phyloP scores from a whole-genome alignment of 2,113 vertebrate species.

The Limanda limanda region DNA sequence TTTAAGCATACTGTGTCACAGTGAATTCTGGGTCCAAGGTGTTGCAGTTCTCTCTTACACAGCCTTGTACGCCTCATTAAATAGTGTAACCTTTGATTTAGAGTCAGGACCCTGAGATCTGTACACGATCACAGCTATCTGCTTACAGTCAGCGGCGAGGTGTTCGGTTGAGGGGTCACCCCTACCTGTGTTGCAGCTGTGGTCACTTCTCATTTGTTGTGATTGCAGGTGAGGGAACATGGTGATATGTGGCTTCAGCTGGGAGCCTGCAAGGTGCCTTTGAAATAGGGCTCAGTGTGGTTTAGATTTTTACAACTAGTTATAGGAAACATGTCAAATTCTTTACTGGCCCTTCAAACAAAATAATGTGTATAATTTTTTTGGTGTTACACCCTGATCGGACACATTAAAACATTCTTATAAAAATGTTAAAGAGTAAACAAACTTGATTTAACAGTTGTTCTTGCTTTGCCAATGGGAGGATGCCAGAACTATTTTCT shows the following conservation, averaged over 20 bases:
- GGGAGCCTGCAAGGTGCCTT: neutral
- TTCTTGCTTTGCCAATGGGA: too few relatives aligned
- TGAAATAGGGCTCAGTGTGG: neutral
- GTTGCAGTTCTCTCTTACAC: constrained; percentile 28
- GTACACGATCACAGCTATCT: constrained; percentile 16
- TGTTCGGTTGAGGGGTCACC: neutral
- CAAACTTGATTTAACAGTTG: too few relatives aligned
- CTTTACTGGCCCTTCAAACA: too few relatives aligned
- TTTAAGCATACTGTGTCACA: constrained; percentile 33
- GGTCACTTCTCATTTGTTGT: neutral
- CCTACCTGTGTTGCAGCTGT: neutral
- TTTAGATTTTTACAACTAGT: neutral
- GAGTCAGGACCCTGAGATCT: constrained; percentile 32
- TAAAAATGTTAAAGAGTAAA: too few relatives aligned
- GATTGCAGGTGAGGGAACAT: constrained; percentile 8
- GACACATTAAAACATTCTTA: too few relatives aligned
- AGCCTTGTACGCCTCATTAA: constrained; percentile 45
- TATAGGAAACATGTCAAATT: neutral
- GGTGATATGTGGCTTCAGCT: neutral
- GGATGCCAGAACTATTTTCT: too few relatives aligned
- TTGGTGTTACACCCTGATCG: too few relatives aligned
- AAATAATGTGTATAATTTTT: too few relatives aligned
- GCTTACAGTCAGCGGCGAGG: constrained; percentile 7
- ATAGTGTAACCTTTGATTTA: constrained; percentile 40
- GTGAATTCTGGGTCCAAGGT: constrained; percentile 13